Percentiles rank a stretch among this genome's conserved stretches.
Conservation (phyloP, 2,888 invertebrate species). For the Drosophila meridiana region DNA sequence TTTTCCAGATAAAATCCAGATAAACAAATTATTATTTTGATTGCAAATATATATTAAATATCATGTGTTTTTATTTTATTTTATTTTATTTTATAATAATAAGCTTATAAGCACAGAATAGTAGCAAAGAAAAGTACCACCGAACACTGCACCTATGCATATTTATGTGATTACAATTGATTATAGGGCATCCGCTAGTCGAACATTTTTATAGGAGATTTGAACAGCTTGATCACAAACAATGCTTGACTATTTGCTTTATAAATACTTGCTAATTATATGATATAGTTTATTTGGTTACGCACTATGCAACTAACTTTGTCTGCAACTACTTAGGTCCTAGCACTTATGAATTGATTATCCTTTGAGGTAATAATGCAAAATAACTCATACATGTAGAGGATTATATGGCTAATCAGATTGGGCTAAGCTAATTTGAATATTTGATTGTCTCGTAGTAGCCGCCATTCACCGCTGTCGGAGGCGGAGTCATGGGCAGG, state of each 20-base stretch:
- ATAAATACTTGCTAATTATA: slow-evolving; percentile 36
- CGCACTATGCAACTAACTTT: slow-evolving; percentile 56
- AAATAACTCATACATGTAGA: slow-evolving; percentile 25
- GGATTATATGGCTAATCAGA: background rate
- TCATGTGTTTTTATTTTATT: background rate
- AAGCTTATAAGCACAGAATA: background rate
- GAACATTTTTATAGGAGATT: slow-evolving; percentile 11
- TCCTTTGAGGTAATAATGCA: slow-evolving; percentile 76
- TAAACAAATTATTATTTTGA: background rate
- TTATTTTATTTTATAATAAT: background rate
- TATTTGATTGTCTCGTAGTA: slow-evolving; percentile 83
- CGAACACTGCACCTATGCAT: background rate
- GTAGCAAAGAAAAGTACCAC: background rate
- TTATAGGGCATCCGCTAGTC: slow-evolving; percentile 6
- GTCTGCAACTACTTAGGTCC: slow-evolving; percentile 62
- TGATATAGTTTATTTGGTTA: slow-evolving; percentile 46
- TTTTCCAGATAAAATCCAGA: background rate
- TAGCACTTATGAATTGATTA: slow-evolving; percentile 54
- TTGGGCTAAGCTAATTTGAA: slow-evolving; percentile 63
- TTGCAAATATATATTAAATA: slow-evolving; percentile 7
- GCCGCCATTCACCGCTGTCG: slow-evolving; percentile 66
- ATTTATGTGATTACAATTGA: background rate
- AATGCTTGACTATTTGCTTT: slow-evolving; percentile 20
- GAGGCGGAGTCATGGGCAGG: slow-evolving; percentile 80
- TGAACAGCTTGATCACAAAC: slow-evolving; percentile 30